A percentile compares a stretch with the other conserved stretches of the same genome.
These are phyloP conservation scores for Bombus terrestris DNA, from an alignment of 1,140 invertebrate species.

Conservation along the genomic window DNA sequence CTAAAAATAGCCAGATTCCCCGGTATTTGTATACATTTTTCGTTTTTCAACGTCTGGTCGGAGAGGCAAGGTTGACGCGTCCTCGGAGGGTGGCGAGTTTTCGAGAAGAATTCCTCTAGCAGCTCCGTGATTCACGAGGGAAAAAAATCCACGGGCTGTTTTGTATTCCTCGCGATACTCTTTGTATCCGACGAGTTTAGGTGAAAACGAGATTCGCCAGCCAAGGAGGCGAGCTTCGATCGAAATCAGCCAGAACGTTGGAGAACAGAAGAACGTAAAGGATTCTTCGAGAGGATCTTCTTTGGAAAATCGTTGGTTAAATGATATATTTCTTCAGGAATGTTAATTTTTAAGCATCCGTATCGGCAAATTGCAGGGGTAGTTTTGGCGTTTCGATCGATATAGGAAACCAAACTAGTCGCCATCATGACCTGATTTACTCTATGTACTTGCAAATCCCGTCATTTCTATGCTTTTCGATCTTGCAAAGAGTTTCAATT, in stretches of 20 bases:
- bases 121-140: too few species aligned
- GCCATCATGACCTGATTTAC: slow-evolving; percentile 33
- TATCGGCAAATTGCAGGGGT: not conserved
- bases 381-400: not conserved
- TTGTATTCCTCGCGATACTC: slow-evolving; percentile 16
- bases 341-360: not conserved
- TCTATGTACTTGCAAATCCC: slow-evolving; percentile 13
- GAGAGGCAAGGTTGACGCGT: slow-evolving; percentile 47
- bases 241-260: not conserved
- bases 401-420: not conserved
- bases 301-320: not conserved
- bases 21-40: slow-evolving; percentile 49
- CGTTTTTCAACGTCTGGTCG: slow-evolving; percentile 60
- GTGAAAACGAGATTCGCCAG: slow-evolving; percentile 2
- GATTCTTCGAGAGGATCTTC: not conserved
- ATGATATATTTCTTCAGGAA: not conserved
- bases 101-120: not conserved
- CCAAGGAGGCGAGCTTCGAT: not conserved
- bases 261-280: not conserved
- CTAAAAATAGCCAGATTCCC: slow-evolving; percentile 64
- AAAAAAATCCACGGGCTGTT: not conserved
- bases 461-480: not conserved
- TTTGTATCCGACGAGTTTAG: not conserved
- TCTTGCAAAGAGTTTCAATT: not conserved
- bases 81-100: slow-evolving; percentile 28